Percentiles rank a stretch among this genome's conserved stretches.
These are phyloP conservation scores for Crenuchus spilurus DNA, from an alignment of 2,797 vertebrate genomes.

Conservation along the genomic window DNA sequence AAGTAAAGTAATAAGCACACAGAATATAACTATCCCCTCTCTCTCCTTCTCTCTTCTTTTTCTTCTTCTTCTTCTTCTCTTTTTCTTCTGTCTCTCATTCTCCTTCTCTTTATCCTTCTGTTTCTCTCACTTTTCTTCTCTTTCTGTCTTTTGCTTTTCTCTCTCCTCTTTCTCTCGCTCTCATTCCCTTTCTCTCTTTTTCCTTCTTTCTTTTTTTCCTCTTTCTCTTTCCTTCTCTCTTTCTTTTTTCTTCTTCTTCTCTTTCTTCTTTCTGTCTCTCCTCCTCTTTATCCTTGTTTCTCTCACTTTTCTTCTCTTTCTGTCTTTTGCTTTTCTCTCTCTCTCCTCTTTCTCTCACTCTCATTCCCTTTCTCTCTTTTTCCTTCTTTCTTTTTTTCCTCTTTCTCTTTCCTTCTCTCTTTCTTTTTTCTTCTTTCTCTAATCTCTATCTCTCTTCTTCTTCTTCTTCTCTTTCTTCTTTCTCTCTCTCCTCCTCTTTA, in stretches of 20 bases:
- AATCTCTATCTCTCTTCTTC: no score
- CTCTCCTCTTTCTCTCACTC: not conserved
- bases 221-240: not conserved
- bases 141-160: not conserved
- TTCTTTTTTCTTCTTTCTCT: no score
- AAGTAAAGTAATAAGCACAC: slow-evolving; percentile 80
- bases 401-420: no score
- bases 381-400: not conserved
- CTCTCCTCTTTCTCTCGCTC: not conserved
- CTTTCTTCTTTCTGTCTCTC: not conserved
- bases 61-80: slow-evolving; percentile 20
- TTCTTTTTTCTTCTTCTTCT: slow-evolving; percentile 25
- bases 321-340: not conserved
- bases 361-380: not conserved
- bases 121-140: not conserved
- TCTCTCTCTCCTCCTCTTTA: no score
- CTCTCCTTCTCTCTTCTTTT: slow-evolving; percentile 11
- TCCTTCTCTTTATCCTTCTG: slow-evolving; percentile 27
- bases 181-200: not conserved
- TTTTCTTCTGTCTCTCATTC: not conserved
- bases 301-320: not conserved
- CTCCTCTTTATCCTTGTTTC: not conserved
- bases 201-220: not conserved
- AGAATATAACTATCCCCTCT: slow-evolving; percentile 50
- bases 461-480: no score